A percentile compares a stretch with the other conserved stretches of the same genome.
Evolutionary conservation across 1,140 invertebrate genomes (phyloP).

Genomic region (Rhopalosiphum padi): DNA sequence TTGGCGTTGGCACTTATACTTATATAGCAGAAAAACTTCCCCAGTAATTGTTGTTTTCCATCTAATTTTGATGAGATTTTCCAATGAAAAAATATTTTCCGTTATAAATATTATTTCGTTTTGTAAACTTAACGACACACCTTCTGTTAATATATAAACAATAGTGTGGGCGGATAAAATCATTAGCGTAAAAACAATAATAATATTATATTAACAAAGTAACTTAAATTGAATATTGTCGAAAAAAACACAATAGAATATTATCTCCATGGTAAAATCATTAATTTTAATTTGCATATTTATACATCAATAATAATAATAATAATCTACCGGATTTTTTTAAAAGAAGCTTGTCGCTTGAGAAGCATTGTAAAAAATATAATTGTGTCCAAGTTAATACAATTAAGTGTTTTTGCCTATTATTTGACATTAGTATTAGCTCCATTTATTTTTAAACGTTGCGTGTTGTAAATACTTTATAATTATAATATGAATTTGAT

Average conservation of each 20-base stretch:
- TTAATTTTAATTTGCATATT: constrained; percentile 11
- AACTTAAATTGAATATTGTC: neutral
- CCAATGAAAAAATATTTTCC: neutral
- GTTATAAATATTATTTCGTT: neutral
- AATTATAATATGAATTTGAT: neutral
- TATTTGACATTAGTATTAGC: neutral
- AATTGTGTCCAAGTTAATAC: neutral
- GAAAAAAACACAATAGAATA: neutral
- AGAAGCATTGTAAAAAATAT: neutral
- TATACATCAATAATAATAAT: neutral
- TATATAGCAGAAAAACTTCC: neutral
- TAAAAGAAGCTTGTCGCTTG: neutral
- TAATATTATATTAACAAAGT: neutral
- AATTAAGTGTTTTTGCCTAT: neutral
- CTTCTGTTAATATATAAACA: neutral
- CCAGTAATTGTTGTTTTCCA: neutral
- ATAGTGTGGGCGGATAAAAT: neutral
- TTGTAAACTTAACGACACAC: neutral
- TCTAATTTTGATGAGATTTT: neutral
- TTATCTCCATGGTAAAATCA: neutral
- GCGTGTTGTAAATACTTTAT: neutral
- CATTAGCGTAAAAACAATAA: neutral
- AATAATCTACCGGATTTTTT: neutral
- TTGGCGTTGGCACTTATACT: neutral
- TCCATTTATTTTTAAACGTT: neutral